Conservation (phyloP, 1,140 invertebrate genomes). For the Drosophila lacertosa region DNA sequence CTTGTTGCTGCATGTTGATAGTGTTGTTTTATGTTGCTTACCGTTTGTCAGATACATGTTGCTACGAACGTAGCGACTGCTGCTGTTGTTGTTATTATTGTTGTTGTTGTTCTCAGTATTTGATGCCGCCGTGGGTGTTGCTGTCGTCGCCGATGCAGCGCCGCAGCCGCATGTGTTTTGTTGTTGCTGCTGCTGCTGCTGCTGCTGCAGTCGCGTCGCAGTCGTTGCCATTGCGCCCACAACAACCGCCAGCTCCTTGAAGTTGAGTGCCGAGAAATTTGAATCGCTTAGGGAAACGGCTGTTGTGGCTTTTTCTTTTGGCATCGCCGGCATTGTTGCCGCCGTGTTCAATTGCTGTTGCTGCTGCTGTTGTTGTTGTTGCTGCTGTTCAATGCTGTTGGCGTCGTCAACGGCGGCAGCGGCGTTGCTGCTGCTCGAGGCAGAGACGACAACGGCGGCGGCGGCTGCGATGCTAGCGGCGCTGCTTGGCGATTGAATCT, state of each 20-base stretch:
- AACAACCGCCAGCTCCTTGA: conserved; percentile 59
- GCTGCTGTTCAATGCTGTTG: conserved; percentile 36
- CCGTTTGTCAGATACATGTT: conserved; percentile 73
- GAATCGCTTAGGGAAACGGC: conserved; percentile 74
- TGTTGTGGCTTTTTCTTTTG: conserved; percentile 80
- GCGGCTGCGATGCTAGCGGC: conserved; percentile 58
- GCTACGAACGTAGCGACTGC: conserved; percentile 49
- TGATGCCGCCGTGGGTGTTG: conserved; percentile 25
- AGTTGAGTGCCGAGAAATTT: conserved; percentile 66
- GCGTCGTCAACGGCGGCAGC: conserved; percentile 32
- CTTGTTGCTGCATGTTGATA: conserved; percentile 44
- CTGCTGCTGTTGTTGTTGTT: conserved; percentile 15
- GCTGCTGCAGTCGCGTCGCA: conserved; percentile 49
- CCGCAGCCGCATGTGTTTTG: conserved; percentile 61
- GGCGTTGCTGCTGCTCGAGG: conserved; percentile 49
- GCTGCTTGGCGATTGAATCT: conserved; percentile 52
- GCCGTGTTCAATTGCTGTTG: conserved; percentile 46
- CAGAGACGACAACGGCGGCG: conserved; percentile 53
- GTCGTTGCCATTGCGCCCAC: conserved; percentile 56
- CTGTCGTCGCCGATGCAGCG: conserved; percentile 46
- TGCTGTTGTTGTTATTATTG: conserved; percentile 47
- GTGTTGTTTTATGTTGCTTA: conserved; percentile 24
- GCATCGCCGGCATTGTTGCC: conserved; percentile 83
- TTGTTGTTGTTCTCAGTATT: conserved; percentile 36
- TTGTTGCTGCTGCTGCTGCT: conserved; percentile 51